Evolutionary conservation across 2,113 vertebrate species (phyloP).

Genomic region (Mustela nigripes): DNA sequence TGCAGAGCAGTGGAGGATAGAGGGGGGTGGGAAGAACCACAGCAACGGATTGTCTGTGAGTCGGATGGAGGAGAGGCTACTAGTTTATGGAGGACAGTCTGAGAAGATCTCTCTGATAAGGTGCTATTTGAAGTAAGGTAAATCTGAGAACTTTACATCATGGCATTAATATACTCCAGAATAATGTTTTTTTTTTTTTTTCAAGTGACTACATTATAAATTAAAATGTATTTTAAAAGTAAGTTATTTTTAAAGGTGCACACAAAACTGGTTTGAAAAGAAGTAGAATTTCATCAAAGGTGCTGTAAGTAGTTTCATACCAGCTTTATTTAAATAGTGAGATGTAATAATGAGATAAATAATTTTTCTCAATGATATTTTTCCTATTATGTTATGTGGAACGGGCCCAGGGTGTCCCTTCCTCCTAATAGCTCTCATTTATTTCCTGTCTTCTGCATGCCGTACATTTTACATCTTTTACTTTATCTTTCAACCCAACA

Average conservation of each 20-base stretch:
- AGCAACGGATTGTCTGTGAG: background rate
- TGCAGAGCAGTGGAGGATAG: background rate
- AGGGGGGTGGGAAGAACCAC: background rate
- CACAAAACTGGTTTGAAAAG: background rate
- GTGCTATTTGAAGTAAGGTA: background rate
- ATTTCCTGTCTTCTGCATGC: background rate
- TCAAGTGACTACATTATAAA: background rate
- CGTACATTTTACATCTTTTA: background rate
- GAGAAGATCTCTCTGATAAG: background rate
- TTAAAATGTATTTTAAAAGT: background rate
- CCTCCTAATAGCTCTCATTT: background rate
- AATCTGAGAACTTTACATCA: background rate
- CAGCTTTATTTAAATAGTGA: slow-evolving; percentile 4
- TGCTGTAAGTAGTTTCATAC: background rate
- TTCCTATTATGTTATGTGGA: background rate
- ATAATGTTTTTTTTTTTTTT: background rate
- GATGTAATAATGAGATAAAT: background rate
- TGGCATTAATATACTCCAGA: background rate
- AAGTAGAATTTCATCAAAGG: background rate
- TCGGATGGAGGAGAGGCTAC: background rate
- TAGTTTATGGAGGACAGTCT: background rate
- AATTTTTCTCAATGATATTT: background rate
- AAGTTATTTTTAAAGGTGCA: background rate
- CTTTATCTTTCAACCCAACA: background rate
- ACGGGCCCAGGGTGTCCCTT: background rate